Base-by-base conservation (phyloP, 2,797 vertebrate species). In the Micrastur ruficollis region DNA sequence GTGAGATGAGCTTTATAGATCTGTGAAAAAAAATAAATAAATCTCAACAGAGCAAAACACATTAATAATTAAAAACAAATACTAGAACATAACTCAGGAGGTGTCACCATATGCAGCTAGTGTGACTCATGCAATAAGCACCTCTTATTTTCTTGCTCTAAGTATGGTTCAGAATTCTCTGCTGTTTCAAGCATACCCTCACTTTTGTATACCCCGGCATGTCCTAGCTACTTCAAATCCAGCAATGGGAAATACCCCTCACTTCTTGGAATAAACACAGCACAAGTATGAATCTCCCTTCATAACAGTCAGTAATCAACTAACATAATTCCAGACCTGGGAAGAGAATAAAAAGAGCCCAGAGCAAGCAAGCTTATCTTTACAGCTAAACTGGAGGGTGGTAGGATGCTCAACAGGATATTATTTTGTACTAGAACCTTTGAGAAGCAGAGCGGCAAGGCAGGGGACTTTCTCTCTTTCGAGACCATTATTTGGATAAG, bases 21-120 rank as follows among this genome's bases (percentile, higher is more conserved):
- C 40, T 21, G 6, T 76, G 61, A 74, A 91, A 95, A 76, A 63
- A 94, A 93, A 84, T 81, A 81, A 85, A 89, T 68, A 83, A 74
- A 70, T 71, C 16, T 63, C 8, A 56, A 53, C 81, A 80, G 59
- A 85, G 65, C 15, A 93, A 94, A 95, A 73, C 52, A 70, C 5
- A 68, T 96, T 82, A 97, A 91, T 93, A 95, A 93, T 94, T 90
- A 78, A 97, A 93, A 95, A 10, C 56, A 85, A 95, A 81, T 82
- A 53, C 20, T 53, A 62, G 44, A 82, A 62, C 27, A 72, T 81
- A 95, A 62, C 38, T 83, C 78, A 68, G 47, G 44, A 85, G 27
- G 19, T 62, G 81, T 71, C 89, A 85, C 22, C 58, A 61, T 52
- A 47, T 75, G 46, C 49, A 91, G 50, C 14, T 49, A 53, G 14